Evolutionary conservation across 1,140 invertebrate species (phyloP).

Genomic region (Drosophila micromelanica): DNA sequence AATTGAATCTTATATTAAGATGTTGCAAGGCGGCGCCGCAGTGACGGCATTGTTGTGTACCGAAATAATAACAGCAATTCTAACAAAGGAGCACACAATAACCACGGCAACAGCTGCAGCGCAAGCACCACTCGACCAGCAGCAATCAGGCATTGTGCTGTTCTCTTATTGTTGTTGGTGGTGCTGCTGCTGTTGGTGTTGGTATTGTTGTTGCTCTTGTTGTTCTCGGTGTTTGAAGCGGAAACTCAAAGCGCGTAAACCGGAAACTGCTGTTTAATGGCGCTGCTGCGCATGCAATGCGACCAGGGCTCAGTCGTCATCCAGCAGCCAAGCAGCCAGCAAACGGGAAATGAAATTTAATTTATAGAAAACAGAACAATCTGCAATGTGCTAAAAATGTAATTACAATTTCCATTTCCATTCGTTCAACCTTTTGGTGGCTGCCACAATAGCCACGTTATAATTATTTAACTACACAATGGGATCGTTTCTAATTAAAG

Average conservation of each 20-base stretch:
- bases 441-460: slow-evolving; percentile 45
- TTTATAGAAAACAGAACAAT: slow-evolving; percentile 73
- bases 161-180: slow-evolving; percentile 26
- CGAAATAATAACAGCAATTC: slow-evolving; percentile 74
- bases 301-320: slow-evolving; percentile 24
- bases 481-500: slow-evolving; percentile 66
- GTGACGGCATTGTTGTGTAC: slow-evolving; percentile 47
- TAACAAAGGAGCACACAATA: slow-evolving; percentile 75
- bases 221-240: slow-evolving; percentile 73
- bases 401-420: slow-evolving; percentile 80
- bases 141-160: slow-evolving; percentile 54
- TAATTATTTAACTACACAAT: slow-evolving; percentile 65
- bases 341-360: slow-evolving; percentile 79
- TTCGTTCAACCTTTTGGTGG: slow-evolving; percentile 66
- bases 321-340: slow-evolving; percentile 22
- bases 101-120: slow-evolving; percentile 79
- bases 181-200: slow-evolving; percentile 2
- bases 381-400: slow-evolving; percentile 74
- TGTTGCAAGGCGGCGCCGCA: slow-evolving; percentile 60
- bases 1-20: slow-evolving; percentile 82
- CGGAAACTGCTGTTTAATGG: slow-evolving; percentile 82
- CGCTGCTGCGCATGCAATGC: slow-evolving; percentile 73
- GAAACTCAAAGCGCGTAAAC: slow-evolving; percentile 82
- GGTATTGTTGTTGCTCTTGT: slow-evolving; percentile 17
- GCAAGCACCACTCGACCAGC: slow-evolving; percentile 63